Evolutionary conservation across 2,113 vertebrate species (phyloP).

Genomic region (Typhlomys cinereus): DNA sequence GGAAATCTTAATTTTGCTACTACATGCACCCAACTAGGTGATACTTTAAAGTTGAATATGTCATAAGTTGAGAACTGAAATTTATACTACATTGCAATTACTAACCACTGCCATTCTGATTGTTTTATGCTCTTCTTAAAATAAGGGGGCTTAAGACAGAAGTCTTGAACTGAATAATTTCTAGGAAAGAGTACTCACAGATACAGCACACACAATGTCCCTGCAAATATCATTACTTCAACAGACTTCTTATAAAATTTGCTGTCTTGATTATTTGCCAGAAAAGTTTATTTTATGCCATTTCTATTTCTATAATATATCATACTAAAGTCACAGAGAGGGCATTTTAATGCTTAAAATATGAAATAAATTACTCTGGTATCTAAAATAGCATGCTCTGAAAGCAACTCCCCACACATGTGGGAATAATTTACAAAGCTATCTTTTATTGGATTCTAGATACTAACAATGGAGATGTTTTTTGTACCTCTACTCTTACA

Average conservation of each 20-base stretch:
- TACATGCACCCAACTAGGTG: constrained; percentile 22
- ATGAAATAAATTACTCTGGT: constrained; percentile 80
- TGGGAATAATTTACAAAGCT: constrained; percentile 79
- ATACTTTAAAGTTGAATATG: constrained; percentile 56
- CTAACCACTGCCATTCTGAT: constrained; percentile 35
- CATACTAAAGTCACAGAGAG: constrained; percentile 74
- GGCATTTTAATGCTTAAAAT: constrained; percentile 74
- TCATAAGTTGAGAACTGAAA: constrained; percentile 9
- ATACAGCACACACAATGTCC: constrained; percentile 59
- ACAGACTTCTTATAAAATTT: constrained; percentile 68
- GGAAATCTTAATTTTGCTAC: not conserved
- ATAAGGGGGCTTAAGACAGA: constrained; percentile 42
- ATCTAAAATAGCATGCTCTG: constrained; percentile 79
- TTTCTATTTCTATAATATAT: constrained; percentile 64
- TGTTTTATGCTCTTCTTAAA: constrained; percentile 59
- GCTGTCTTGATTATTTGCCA: constrained; percentile 75
- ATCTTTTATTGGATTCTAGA: constrained; percentile 79
- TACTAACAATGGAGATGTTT: constrained; percentile 79
- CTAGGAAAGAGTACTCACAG: constrained; percentile 62
- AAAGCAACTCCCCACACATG: constrained; percentile 76
- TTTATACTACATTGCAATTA: constrained; percentile 46
- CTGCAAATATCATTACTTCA: constrained; percentile 77
- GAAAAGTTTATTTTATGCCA: constrained; percentile 70
- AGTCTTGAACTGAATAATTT: constrained; percentile 41
- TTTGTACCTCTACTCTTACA: constrained; percentile 77